Evolutionary conservation across 2,113 vertebrate species (phyloP), one percentile per base, ranked within the genome.

Genomic region (Cryptomyrus ogoouensis): DNA sequence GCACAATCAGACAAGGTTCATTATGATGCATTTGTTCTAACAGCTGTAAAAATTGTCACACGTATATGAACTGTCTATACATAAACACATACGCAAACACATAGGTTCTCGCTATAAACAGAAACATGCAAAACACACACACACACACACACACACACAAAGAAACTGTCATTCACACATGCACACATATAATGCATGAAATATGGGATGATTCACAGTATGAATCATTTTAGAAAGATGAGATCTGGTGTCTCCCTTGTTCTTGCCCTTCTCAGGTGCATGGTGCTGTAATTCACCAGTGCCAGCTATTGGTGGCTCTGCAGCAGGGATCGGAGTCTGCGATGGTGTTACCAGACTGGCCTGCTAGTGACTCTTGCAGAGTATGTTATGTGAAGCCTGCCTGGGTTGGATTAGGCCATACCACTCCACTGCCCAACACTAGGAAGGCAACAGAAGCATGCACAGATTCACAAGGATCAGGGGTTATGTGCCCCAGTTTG

Each of bases 191-290:
- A 66, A 88, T 13, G 7, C 53, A 44, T 66, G 39, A 88, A 88
- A 88, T 66, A 66, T 49, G 44, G n/a, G 56, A 62, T 66, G 42
- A 70, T 31, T 47, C 39, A 70, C 19, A 47, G 21, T 17, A 66
- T 88, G 44, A 88, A 70, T 74, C 39, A 74, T 49, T 85, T 50
- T 62, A 88, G 42, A 5, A 88, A 7, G 58, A 88, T 46, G 44
- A 46, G 42, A 49, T 70, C 35, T 27, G 35, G 35, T 46, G 39
- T 66, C 39, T 19, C 53, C 21, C 87, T 44, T 66, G 8, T 19
- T 53, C 35, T 21, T 44, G 42, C 7, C 12, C 83, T 50, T 39
- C 31, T 77, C 31, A 77, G 44, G 83, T 13, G 83, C 83, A 85
- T 2, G 44, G 24, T 27, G 83, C 10, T n/a, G 39, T 83, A 46